Evolutionary conservation across 2,113 vertebrate genomes (phyloP), one percentile per base, ranked within the genome.

Genomic region (Myocastor coypus): DNA sequence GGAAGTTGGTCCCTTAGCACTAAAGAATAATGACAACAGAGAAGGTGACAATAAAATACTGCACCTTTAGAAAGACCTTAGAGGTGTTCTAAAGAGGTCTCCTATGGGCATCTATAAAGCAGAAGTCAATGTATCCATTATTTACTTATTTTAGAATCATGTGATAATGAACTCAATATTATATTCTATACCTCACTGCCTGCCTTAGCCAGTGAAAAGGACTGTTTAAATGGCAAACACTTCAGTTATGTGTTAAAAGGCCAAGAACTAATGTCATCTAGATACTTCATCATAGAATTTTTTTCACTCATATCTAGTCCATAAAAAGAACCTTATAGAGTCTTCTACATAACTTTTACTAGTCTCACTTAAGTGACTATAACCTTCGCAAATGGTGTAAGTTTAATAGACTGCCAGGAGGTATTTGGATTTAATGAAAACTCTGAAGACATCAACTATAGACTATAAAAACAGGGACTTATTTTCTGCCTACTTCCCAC

Each of bases 241-340:
- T 85, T 96, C 84, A n/a, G 86, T 94, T 93, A 88, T n/a, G 95
- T 69, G 57, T 69, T 46, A 90, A 85, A 95, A 95, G 87, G 6
- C 61, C 82, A 95, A 46, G 95, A 96, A 95, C 73, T 93, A 78
- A 90, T 80, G 75, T 92, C 95, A 92, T 55, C 30, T 81, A 40
- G 77, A 78, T 10, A 63, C 84, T 97, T 50, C 92, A 95, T 95
- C 78, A 92, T 34, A 55, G 75, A 83, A 94, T 91, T 66, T 50
- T 50, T 66, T 50, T 83, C 83, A 26, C 40, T 34, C 61, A 92
- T 63, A 96, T 6, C 26, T 8, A 69, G 50, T 64, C 89, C 80
- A 91, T 94, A 89, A 96, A 96, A 97, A 81, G 63, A 93, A 75
- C 32, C 55, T 87, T 88, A 96, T 1, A 61, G 42, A 88, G 66